Evolutionary conservation across 2,888 invertebrate species (phyloP), one percentile per base, ranked within the genome.

Genomic region (Hipparchia sbordonii): DNA sequence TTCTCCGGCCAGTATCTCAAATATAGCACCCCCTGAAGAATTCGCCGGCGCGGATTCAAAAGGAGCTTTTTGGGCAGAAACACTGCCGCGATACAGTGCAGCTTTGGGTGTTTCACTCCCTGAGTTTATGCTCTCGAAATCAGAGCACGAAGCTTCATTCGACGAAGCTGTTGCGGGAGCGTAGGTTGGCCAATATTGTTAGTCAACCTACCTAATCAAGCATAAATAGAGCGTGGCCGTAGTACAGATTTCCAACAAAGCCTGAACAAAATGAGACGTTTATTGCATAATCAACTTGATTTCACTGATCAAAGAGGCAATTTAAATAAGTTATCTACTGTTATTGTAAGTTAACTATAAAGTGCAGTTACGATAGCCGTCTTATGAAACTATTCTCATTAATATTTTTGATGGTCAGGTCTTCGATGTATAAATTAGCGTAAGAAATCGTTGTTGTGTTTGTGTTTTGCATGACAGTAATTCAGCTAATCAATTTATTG

Each of bases 61-160:
- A 74, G 95, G 95, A 13, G 95, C 95, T 52, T 95, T 94, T 86
- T 95, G 95, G 84, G 94, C 95, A n/a, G 96, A 96, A 82, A 96
- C 96, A 0, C 91, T 94, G 81, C 95, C 96, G 1, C 91, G 94
- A 56, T 96, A 95, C 82, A 96, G 96, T 80, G 95, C 95, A 76
- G 84, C 93, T 33, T 91, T 96, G 69, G 96, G 95, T 33, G 94
- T 96, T 13, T 94, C 95, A 54, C 86, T 96, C 76, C 96, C 96
- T 1, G 95, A 94, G 79, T 96, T 95, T 81, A 96, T 96, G 96
- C 84, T 96, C 71, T 93, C 95, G 73, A 95, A 94, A 85, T 95
- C 96, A 59, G 96, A 96, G 77, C 95, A 95, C 79, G 96, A 96
- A 88, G 91, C 91, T 81, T 94, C 95, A 74, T 96, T 96, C 83